Evolutionary conservation across 2,888 invertebrate genomes (phyloP).

Genomic region (Cetonia aurata): DNA sequence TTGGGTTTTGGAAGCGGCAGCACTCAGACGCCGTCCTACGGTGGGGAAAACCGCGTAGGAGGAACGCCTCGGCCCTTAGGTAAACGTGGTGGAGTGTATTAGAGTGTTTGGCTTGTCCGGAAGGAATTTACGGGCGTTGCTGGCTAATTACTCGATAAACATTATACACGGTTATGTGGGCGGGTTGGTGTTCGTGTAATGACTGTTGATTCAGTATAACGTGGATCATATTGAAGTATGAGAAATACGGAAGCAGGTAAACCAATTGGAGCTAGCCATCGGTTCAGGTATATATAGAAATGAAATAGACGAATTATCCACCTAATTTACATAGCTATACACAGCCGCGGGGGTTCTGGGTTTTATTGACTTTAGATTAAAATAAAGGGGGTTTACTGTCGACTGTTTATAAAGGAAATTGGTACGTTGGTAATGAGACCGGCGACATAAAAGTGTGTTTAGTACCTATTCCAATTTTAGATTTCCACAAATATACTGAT

Average conservation of each 20-base stretch:
- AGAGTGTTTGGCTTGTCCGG: slow-evolving; percentile 3
- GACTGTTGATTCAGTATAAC: slow-evolving; percentile 23
- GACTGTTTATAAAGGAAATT: background rate
- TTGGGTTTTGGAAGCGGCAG: too few relatives aligned
- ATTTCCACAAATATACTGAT: too few relatives aligned
- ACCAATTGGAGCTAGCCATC: too few relatives aligned
- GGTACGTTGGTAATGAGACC: background rate
- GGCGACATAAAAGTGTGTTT: too few relatives aligned
- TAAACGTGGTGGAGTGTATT: too few relatives aligned
- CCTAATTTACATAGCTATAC: background rate
- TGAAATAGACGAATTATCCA: too few relatives aligned
- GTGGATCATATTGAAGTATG: slow-evolving; percentile 4
- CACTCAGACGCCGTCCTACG: too few relatives aligned
- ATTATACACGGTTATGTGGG: slow-evolving; percentile 1
- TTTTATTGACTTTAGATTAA: slow-evolving; percentile 10
- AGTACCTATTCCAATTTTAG: too few relatives aligned
- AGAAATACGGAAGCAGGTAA: too few relatives aligned
- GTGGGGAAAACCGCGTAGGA: too few relatives aligned
- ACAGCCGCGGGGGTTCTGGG: background rate
- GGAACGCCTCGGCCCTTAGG: too few relatives aligned
- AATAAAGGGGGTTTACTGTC: background rate
- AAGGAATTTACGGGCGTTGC: slow-evolving; percentile 7
- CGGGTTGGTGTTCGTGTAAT: background rate
- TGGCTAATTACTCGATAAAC: slow-evolving; percentile 27
- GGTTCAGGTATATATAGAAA: too few relatives aligned